Conservation (phyloP, 2,888 invertebrate genomes). For the Euphydryas editha region DNA sequence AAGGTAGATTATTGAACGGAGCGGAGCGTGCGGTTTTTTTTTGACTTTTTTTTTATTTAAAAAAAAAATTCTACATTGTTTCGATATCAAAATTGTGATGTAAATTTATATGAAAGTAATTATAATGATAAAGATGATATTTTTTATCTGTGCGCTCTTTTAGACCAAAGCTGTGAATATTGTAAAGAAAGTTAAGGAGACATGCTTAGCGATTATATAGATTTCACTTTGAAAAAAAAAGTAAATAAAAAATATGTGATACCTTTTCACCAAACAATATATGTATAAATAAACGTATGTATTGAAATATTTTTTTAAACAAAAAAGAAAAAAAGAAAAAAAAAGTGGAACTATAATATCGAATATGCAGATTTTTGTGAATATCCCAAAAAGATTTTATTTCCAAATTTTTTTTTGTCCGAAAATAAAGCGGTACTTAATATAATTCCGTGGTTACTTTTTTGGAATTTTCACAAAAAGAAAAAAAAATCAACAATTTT, state of each 20-base stretch:
- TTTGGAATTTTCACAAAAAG: constrained; percentile 39
- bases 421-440: too few species aligned
- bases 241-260: neutral
- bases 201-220: neutral
- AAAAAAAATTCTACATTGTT: constrained; percentile 28
- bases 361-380: constrained; percentile 18
- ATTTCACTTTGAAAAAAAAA: neutral
- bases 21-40: constrained; percentile 57
- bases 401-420: neutral
- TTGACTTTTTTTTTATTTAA: constrained; percentile 45
- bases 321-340: neutral
- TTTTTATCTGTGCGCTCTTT: constrained; percentile 65
- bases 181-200: constrained; percentile 38
- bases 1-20: constrained; percentile 56
- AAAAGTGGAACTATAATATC: constrained; percentile 29
- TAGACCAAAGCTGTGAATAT: constrained; percentile 81
- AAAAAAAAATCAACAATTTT: constrained; percentile 21
- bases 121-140: constrained; percentile 50
- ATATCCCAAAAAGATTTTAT: constrained; percentile 26
- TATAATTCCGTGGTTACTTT: too few species aligned
- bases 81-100: constrained; percentile 47
- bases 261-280: constrained; percentile 12
- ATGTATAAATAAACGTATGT: neutral
- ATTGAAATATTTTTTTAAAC: constrained; percentile 7
- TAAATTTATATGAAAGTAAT: constrained; percentile 47